phyloP scores from a whole-genome alignment of 2,888 invertebrate species.

The Ramazzottius varieornatus region DNA sequence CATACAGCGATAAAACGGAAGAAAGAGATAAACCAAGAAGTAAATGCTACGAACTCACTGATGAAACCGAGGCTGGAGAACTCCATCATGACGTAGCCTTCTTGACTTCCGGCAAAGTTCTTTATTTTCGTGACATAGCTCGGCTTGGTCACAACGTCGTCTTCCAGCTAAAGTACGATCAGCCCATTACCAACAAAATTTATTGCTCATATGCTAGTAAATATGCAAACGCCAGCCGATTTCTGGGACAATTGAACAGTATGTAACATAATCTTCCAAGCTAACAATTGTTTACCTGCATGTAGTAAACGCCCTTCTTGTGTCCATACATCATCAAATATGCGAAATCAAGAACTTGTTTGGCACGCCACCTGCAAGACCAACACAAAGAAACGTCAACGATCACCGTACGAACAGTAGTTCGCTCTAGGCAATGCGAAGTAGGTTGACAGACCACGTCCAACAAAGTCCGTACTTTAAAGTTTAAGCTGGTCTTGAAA shows the following conservation, averaged over 20 bases:
- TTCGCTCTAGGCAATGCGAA: too few relatives aligned
- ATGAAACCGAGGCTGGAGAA: slow-evolving; percentile 83
- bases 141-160: slow-evolving; percentile 60
- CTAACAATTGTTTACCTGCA: slow-evolving; percentile 24
- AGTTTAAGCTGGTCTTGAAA: too few relatives aligned
- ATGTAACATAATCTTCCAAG: neutral
- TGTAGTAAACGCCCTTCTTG: slow-evolving; percentile 57
- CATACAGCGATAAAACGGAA: too few relatives aligned
- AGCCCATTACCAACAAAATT: slow-evolving; percentile 2
- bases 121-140: slow-evolving; percentile 54
- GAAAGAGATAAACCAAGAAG: too few relatives aligned
- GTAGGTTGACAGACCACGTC: too few relatives aligned
- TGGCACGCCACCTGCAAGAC: slow-evolving; percentile 47
- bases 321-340: slow-evolving; percentile 81
- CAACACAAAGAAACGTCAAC: neutral
- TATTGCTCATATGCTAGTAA: too few relatives aligned
- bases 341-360: slow-evolving; percentile 75
- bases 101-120: slow-evolving; percentile 46
- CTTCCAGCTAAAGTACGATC: slow-evolving; percentile 62
- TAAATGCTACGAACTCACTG: slow-evolving; percentile 36
- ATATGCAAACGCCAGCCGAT: too few relatives aligned
- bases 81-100: slow-evolving; percentile 69
- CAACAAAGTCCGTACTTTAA: too few relatives aligned
- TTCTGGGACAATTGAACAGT: neutral
- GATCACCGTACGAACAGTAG: too few relatives aligned